Evolutionary conservation across 2,797 vertebrate species (phyloP), one percentile per base, ranked within the genome.

Genomic region (Rhinogobio ventralis): DNA sequence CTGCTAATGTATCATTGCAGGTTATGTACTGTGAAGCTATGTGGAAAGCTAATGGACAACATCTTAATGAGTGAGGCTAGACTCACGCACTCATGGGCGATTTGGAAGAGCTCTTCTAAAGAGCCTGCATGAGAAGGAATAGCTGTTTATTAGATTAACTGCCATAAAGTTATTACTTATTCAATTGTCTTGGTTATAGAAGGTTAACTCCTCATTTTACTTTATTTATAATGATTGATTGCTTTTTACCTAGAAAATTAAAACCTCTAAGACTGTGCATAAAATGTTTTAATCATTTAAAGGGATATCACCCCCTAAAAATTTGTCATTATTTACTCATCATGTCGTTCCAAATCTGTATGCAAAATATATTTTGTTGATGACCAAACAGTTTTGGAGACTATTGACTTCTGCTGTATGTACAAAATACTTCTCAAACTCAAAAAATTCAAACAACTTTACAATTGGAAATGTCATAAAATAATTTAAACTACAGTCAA

Each of bases 1-100:
- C 74, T 77, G 64, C 53, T 79, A 67, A 81, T 87, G 68, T 68
- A 78, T 85, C 62, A 74, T 42, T 86, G 42, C 45, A 85, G 73
- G 60, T 14, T 64, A 67, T 49, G 25, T 15, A 67, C 45, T 51
- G 55, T 83, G 69, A 76, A 62, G 11, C 25, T 62, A 30, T 68
- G 71, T 42, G 51, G 57, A 80, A 84, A 87, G 51, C 53, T 45
- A 78, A 62, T 55, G 30, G 72, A 67, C 25, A 45, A 14, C 33
- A 30, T 64, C 75, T 76, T 69, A 79, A 72, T 78, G 79, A 86
- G 67, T 74, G 67, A 82, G 46, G 69, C 71, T 49, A 53, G 36
- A 72, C 2, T 79, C 25, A 28, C 23, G 57, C 49, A 64, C 73
- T 23, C 49, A 46, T 45, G 30, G 33, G 42, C 17, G 28, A 64